phyloP scores from a whole-genome alignment of 2,888 invertebrate species.

The Coleophora flavipennella region DNA sequence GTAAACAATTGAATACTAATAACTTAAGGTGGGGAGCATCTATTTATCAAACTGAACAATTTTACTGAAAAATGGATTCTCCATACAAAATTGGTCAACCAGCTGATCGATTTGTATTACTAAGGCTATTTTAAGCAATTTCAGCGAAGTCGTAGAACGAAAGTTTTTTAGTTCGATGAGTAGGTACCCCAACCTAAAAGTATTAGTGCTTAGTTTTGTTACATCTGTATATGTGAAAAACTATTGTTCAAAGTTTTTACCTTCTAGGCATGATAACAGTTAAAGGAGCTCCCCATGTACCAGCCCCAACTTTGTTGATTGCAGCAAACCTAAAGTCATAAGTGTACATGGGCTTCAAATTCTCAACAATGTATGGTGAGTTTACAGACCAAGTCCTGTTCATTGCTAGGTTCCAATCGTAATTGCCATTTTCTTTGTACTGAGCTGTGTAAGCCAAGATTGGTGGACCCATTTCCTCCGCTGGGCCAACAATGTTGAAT shows the following conservation, averaged over 20 bases:
- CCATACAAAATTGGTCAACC: too few species aligned
- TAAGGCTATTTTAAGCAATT: too few species aligned
- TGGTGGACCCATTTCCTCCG: conserved; percentile 82
- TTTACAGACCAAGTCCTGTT: conserved; percentile 86
- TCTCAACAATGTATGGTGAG: conserved; percentile 86
- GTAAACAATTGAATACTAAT: too few species aligned
- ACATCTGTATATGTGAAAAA: too few species aligned
- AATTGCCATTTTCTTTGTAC: conserved; percentile 79
- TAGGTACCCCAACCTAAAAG: too few species aligned
- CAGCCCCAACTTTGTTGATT: conserved; percentile 85
- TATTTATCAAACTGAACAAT: too few species aligned
- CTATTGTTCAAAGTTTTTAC: conserved; percentile 22
- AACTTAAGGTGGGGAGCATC: too few species aligned
- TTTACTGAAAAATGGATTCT: too few species aligned
- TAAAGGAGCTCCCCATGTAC: conserved; percentile 78
- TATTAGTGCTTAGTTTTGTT: too few species aligned
- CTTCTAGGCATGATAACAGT: conserved; percentile 81
- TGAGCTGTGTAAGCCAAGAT: conserved; percentile 81
- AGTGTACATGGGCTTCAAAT: conserved; percentile 80
- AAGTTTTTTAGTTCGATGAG: too few species aligned
- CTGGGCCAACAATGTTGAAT: conserved; percentile 83
- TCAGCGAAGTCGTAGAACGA: too few species aligned
- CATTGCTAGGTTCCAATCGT: conserved; percentile 78
- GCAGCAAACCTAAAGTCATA: conserved; percentile 91
- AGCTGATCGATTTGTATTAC: too few species aligned